Base-by-base conservation (phyloP, 2,113 vertebrate genomes). In the Heteronetta atricapilla region DNA sequence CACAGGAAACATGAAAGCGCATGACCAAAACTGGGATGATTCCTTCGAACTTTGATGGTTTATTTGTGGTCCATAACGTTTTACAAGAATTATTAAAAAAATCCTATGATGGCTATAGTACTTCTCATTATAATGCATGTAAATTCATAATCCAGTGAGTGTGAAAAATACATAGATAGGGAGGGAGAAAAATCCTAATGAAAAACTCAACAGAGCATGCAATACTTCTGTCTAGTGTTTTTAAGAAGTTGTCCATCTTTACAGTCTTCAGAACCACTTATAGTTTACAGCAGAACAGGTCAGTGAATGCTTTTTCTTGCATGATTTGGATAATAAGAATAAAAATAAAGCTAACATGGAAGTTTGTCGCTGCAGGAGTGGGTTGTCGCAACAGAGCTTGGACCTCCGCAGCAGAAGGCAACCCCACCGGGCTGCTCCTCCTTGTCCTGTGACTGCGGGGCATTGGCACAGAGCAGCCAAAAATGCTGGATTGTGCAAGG, bases 181-280 rank as follows among this genome's bases (percentile, higher is more conserved):
- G 31, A 40, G 44, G 46, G 76, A 92, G 68, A 84, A 69, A 81
- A 86, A 67, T n/a, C 42, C 46, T 55, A 66, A 95, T 86, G 80
- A 68, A 86, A 95, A 96, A 75, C 69, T 58, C 89, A 94, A 2
- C 83, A 84, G 85, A 89, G 62, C 78, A 58, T 68, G 62, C 60
- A 82, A n/a, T 1, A 7, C 80, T 84, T 84, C 81, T 75, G 74
- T 33, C 62, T 66, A 42, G 59, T 1, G 0, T 64, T 86, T 63
- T 62, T 75, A 60, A 74, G 46, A 46, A 7, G 15, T 42, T 91
- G 76, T 44, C 79, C 68, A 56, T 86, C 60, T 74, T 56, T 60
- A 25, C n/a, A 73, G 64, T n/a, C 52, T 78, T 90, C 85, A 82
- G 53, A 55, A 77, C 59, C 76, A 81, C 36, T 90, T 38, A 46